Percentiles rank a stretch among this genome's conserved stretches.
These are phyloP conservation scores for Bolinopsis microptera DNA, from an alignment of 37 sponge, comb jelly and placozoan genomes.

Conservation along the genomic window DNA sequence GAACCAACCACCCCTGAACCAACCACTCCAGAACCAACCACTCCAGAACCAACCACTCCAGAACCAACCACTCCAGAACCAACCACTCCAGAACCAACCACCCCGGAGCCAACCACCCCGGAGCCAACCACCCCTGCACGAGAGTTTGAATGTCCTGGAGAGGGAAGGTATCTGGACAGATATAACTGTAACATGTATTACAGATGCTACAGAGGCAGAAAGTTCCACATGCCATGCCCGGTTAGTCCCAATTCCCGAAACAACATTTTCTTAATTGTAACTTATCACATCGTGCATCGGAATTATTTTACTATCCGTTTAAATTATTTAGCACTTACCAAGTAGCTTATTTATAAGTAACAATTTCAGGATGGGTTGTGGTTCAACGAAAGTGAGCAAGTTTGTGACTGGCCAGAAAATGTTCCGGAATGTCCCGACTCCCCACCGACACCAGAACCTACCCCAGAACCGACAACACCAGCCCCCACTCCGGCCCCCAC, in stretches of 20 bases:
- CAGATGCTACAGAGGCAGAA: not conserved
- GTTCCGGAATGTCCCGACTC: not conserved
- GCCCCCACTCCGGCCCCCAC: not conserved
- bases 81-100: slow-evolving; percentile 14
- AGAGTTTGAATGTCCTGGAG: not conserved
- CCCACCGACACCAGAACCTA: slow-evolving; percentile 2
- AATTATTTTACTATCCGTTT: no score
- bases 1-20: slow-evolving; percentile 35
- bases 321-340: no score
- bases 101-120: not conserved
- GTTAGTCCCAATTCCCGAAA: not conserved
- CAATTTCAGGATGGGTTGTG: slow-evolving; percentile 15
- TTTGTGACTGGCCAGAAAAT: slow-evolving; percentile 43
- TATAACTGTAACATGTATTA: slow-evolving; percentile 4
- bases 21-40: slow-evolving; percentile 16
- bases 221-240: slow-evolving; percentile 20
- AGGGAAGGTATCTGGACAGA: not conserved
- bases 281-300: no score
- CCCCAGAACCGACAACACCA: not conserved
- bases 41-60: slow-evolving; percentile 15
- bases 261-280: no score
- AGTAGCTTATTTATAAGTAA: no score
- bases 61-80: slow-evolving; percentile 36
- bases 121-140: not conserved
- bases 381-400: slow-evolving; percentile 34